Base-by-base conservation (phyloP, 2,888 invertebrate species). In the Parasteatoda lunata region DNA sequence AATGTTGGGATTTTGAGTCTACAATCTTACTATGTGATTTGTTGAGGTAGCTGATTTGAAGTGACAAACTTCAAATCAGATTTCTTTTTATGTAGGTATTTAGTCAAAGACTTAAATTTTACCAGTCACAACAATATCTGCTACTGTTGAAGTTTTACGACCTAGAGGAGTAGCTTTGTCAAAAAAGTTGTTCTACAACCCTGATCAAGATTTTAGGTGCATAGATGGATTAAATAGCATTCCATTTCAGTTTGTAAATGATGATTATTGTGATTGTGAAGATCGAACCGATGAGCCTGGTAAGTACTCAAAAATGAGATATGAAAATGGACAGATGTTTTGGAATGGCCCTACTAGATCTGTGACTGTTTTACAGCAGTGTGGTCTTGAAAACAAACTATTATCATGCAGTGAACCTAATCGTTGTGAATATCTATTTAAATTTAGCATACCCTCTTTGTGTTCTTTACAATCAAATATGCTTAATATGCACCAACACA, bases 311-410 rank as follows among this genome's bases (percentile, higher is more conserved):
- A 93, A 93, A 59, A 98, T 98, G 96, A 94, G 95, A 90, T 99
- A 96, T 92, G 95, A 96, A 52, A 95, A 96, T 90, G 99, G 99
- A 3, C 95, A 97, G 84, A 95, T 95, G 45, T 99, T 99, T 92
- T 99, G 99, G 99, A 99, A 99, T 92, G 99, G 99, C 0, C 99
- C 99, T 0, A 95, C 96, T 88, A 94, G 99, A 90, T 96, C 97
- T 7, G 96, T 96, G 0, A 93, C n/a, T n/a, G 93, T 94, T 7
- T 90, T 94, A 89, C 92, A 99, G 30, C 93, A 93, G 59, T 99
- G 99, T 93, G 98, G 98, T 8, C 93, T 95, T 89, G 97, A 97
- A 91, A 96, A 96, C 90, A 95, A 95, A 92, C 91, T 99, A 15
- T 93, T 94, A 5, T 94, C 95, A 30, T 98, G 97, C 3, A 93